Percentiles rank a stretch among this genome's conserved stretches.
Evolutionary conservation across 2,797 vertebrate genomes (phyloP).

Genomic region (Saxicola maurus): DNA sequence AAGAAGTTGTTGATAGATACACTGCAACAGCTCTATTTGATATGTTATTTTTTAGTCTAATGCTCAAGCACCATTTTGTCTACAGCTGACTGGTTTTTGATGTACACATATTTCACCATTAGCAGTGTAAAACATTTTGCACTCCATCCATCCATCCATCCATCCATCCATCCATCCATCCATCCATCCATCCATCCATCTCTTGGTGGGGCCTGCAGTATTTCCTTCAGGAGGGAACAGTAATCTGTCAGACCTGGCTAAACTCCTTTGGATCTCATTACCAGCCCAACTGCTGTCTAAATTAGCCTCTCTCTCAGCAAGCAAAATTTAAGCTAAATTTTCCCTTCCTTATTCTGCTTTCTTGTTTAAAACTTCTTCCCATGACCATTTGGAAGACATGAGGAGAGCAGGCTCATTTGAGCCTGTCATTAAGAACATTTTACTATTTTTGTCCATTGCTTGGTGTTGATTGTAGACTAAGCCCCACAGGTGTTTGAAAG

Average conservation of each 20-base stretch:
- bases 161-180: background rate
- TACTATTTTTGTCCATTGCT: background rate
- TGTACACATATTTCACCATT: rapidly evolving
- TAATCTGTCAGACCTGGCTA: background rate
- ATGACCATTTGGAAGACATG: background rate
- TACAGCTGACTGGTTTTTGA: background rate
- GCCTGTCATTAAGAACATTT: background rate
- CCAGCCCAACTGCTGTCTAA: background rate
- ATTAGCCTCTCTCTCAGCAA: background rate
- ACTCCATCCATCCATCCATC: background rate
- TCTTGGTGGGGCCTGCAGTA: background rate
- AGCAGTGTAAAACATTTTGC: background rate
- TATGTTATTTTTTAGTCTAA: background rate
- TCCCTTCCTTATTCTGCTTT: background rate
- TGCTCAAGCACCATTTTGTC: background rate
- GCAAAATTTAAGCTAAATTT: background rate
- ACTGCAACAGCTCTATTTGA: background rate
- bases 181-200: background rate
- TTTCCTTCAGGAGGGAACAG: background rate
- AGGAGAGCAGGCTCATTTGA: background rate
- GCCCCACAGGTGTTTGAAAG: background rate
- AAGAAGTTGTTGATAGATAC: background rate
- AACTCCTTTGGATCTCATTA: background rate
- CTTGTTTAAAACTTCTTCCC: background rate
- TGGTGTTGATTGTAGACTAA: background rate